phyloP scores from a whole-genome alignment of 2,797 vertebrate species.

The Pseudopleuronectes americanus region DNA sequence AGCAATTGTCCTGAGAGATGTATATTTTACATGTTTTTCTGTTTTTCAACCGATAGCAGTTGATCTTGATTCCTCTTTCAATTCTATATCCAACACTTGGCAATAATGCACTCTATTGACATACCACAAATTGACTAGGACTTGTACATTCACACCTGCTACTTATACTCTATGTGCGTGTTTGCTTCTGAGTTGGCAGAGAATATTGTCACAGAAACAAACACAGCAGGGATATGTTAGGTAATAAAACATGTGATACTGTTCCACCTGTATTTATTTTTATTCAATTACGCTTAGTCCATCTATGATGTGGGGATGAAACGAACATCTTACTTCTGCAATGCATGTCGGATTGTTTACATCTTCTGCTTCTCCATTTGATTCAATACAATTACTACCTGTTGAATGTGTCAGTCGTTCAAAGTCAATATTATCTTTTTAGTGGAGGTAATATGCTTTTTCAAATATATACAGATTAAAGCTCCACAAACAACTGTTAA shows the following conservation, averaged over 20 bases:
- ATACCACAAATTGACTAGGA: not conserved
- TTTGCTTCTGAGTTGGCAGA: not conserved
- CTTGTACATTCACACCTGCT: not conserved
- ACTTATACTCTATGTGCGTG: not conserved
- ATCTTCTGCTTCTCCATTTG: too few species aligned
- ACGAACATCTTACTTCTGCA: too few species aligned
- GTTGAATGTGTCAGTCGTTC: too few species aligned
- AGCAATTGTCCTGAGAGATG: too few species aligned
- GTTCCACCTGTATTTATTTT: constrained; percentile 2
- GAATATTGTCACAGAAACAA: constrained; percentile 7
- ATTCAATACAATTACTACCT: too few species aligned
- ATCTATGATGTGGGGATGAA: too few species aligned
- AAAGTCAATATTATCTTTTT: not conserved
- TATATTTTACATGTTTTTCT: too few species aligned
- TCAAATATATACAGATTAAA: constrained; percentile 2
- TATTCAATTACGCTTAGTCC: not conserved
- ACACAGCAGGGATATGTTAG: not conserved
- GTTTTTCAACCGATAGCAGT: too few species aligned
- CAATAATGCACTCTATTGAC: constrained; percentile 2
- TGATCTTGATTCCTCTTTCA: not conserved
- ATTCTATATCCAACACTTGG: not conserved
- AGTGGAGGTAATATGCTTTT: not conserved
- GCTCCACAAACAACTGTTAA: constrained; percentile 12
- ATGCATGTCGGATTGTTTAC: too few species aligned
- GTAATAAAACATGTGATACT: not conserved